phyloP scores from a whole-genome alignment of 1,140 invertebrate species.

The Coboldia fuscipes region DNA sequence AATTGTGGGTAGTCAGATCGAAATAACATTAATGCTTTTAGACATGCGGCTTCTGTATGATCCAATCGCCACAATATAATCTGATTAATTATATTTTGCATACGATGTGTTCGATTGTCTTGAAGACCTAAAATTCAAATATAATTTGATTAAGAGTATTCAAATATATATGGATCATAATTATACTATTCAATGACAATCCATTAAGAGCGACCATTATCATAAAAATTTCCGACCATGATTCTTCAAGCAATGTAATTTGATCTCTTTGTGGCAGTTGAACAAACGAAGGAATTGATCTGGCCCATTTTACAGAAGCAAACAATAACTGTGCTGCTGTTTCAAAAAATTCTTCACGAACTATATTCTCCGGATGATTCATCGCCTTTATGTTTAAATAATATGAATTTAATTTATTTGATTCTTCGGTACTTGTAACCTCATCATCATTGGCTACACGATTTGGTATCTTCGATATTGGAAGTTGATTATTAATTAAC shows the following conservation, averaged over 20 bases:
- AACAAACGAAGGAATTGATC: constrained; percentile 48
- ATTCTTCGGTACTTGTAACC: constrained; percentile 49
- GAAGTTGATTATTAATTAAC: constrained; percentile 4
- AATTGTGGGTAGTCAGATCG: constrained; percentile 47
- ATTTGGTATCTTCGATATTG: constrained; percentile 5
- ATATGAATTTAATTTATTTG: too few species aligned
- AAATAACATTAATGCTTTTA: constrained; percentile 63
- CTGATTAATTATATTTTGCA: constrained; percentile 32
- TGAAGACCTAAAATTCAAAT: not conserved
- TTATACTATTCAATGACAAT: constrained; percentile 45
- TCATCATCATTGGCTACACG: constrained; percentile 34
- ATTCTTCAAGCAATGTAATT: constrained; percentile 44
- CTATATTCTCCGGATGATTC: too few species aligned
- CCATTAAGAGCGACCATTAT: constrained; percentile 61
- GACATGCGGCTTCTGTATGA: constrained; percentile 62
- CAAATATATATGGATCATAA: constrained; percentile 1
- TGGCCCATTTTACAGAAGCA: constrained; percentile 52
- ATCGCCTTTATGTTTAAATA: too few species aligned
- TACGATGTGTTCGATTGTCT: constrained; percentile 19
- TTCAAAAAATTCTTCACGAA: constrained; percentile 42
- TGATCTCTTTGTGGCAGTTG: constrained; percentile 51
- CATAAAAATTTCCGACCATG: constrained; percentile 71
- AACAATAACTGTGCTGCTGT: constrained; percentile 57
- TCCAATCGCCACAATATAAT: constrained; percentile 44
- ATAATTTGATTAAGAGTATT: constrained; percentile 1